These are phyloP conservation scores for Himantopus leucocephalus DNA, from an alignment of 2,113 vertebrate genomes.

Conservation along the genomic window DNA sequence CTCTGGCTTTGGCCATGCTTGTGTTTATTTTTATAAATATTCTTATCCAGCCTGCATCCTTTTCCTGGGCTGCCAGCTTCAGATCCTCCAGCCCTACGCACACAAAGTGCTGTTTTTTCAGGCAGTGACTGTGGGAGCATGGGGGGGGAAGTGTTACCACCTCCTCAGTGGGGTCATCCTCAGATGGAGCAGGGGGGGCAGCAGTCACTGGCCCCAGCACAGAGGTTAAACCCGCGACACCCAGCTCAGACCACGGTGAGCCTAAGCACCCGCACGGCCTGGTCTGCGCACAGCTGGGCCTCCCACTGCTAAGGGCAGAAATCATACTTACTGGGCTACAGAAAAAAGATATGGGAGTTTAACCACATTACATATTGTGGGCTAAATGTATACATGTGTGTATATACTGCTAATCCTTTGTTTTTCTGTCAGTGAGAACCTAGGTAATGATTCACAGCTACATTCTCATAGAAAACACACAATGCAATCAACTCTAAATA, in stretches of 20 bases:
- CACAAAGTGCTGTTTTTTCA: background rate
- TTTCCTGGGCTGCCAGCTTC: background rate
- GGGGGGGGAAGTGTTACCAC: background rate
- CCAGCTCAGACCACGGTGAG: background rate
- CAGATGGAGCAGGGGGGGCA: background rate
- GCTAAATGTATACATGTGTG: background rate
- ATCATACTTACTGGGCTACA: background rate
- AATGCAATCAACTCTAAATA: background rate
- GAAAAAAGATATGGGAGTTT: background rate
- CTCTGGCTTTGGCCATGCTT: background rate
- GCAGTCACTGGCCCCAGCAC: accelerated
- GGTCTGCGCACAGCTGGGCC: background rate
- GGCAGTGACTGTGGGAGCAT: background rate
- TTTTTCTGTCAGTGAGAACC: background rate
- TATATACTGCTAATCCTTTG: background rate
- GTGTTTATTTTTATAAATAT: background rate
- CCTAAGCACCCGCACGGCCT: background rate
- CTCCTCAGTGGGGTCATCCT: accelerated
- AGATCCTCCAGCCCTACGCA: background rate
- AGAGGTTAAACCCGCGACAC: accelerated
- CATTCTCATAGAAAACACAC: background rate
- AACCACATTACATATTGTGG: background rate
- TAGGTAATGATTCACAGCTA: background rate
- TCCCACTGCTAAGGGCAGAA: background rate
- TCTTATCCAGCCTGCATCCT: background rate